phyloP scores from a whole-genome alignment of 1,140 invertebrate species.

The Pachyrhynchus sulphureomaculatus region DNA sequence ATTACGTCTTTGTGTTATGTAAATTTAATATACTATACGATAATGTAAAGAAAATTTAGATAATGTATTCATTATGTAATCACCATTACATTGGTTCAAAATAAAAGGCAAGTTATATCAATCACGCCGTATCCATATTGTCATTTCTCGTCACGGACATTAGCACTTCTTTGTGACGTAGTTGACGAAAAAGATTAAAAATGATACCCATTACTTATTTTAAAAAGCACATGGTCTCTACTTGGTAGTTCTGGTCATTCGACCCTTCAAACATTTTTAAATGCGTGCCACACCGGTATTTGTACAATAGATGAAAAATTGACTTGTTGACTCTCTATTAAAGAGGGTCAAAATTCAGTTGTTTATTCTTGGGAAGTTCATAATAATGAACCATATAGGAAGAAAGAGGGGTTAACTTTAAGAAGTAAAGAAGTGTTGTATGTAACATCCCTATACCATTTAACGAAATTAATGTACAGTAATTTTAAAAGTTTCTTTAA shows the following conservation, averaged over 20 bases:
- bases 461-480: no score
- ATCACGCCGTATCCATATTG: conserved; percentile 35
- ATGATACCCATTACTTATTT: conserved; percentile 39
- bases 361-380: no score
- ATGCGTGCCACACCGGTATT: conserved; percentile 27
- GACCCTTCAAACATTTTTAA: conserved; percentile 25
- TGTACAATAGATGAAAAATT: conserved; percentile 44
- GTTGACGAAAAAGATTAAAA: conserved; percentile 39
- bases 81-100: no score
- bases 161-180: conserved; percentile 27
- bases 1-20: no score
- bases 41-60: no score
- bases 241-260: conserved; percentile 15
- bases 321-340: conserved; percentile 31
- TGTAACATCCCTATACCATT: no score
- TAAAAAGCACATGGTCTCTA: conserved; percentile 21
- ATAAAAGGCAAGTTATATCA: conserved; percentile 10
- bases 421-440: no score
- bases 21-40: no score
- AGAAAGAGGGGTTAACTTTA: no score
- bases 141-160: conserved; percentile 36
- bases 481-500: no score
- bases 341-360: conserved; percentile 5
- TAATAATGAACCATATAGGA: no score
- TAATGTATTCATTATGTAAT: no score